Base-by-base conservation (phyloP, 2,113 vertebrate species). In the Pongo pygmaeus region DNA sequence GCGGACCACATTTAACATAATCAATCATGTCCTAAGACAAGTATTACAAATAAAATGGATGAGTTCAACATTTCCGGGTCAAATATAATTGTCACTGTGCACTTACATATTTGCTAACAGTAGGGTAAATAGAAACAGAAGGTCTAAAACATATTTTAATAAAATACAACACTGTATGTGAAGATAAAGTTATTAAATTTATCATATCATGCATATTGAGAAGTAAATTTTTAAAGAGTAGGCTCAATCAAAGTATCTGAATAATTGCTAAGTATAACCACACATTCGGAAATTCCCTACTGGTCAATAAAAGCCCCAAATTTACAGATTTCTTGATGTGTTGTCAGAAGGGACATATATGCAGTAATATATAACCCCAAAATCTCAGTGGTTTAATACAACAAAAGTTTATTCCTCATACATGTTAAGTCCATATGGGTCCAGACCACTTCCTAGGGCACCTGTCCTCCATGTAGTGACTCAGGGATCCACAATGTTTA, bases 1-100 rank as follows among this genome's bases (percentile, higher is more conserved):
- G 94, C 96, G 91, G 97, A 97, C 92, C 97, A 96, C 83, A 97
- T 97, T 97, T 94, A 84, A 94, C 72, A 96, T 95, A 94, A 98
- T 98, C 97, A 97, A 93, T 98, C 97, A 98, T 94, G 95, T 96
- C 79, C 78, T 89, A 69, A 94, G 91, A 96, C 85, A 97, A 91
- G 89, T 64, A 32, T 78, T 96, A 97, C 96, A 97, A 98, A 98
- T 70, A 92, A 98, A 97, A 96, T 87, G 94, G 85, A 97, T 97
- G 90, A 97, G 93, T 95, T 96, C 89, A 96, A 96, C 94, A 93
- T 97, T 95, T 96, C 59, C 86, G 78, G 97, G 94, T 98, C 97
- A 98, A 95, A 91, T 89, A 91, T 97, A 98, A 98, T 96, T 96
- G 96, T 46, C 22, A 93, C 40, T 12, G 43, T 78, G 55, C 43